Evolutionary conservation across 37 sponge, comb jelly and placozoan genomes (phyloP), one percentile per base, ranked within the genome.

Genomic region (Eunapius fragilis): DNA sequence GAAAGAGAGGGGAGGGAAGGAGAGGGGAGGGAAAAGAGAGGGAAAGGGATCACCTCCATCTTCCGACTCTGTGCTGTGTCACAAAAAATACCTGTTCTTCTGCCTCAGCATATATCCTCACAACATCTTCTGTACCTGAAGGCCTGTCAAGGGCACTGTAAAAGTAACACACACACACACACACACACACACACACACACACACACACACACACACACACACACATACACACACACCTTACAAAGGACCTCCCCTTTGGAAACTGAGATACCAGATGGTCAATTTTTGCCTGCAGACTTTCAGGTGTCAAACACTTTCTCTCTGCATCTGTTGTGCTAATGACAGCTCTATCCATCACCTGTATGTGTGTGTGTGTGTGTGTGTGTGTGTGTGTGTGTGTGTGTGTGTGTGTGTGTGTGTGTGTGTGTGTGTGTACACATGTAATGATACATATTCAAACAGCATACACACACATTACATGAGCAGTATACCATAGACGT

Each of bases 51-150:
- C n/a, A n/a, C n/a, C n/a, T n/a, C n/a, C n/a, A n/a, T n/a, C n/a
- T n/a, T n/a, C n/a, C n/a, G n/a, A n/a, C n/a, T n/a, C 41, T 41
- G 41, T 41, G 3, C 41, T 41, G 6, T 41, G 41, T 41, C 3
- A 9, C 69, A 80, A 19, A 67, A 25, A 74, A 79, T 82, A 94
- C 94, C 88, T 93, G 91, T 28, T 90, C 94, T 9, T 87, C 92
- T 36, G 97, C 97, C 80, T 98, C 98, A 77, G 95, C 97, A 87
- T 98, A 96, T 34, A 98, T 93, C 48, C 98, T 84, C n/a, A 98
- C 98, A 24, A 94, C 89, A 77, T 98, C 97, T 73, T 98, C 98
- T 25, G 98, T 98, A 4, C 98, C 98, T 70, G 97, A 96, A 1
- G 98, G 98, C 78, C 98, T 96, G 38, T 50, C 50, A 25, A n/a